Conservation (phyloP, 2,113 vertebrate species). For the Beaufortia kweichowensis region DNA sequence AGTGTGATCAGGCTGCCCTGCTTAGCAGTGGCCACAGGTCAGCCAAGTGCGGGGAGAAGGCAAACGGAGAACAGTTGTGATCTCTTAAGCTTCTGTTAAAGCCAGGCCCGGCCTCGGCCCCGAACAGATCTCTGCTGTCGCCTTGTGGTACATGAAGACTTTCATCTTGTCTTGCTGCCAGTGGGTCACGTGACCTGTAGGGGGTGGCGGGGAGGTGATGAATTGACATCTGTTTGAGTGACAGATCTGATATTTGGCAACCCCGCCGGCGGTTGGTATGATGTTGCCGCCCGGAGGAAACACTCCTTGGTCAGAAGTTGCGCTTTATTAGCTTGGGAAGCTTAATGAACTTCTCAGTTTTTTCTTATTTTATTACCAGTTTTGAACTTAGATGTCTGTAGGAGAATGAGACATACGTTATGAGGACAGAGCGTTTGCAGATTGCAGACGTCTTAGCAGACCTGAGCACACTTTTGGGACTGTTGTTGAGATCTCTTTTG, state of each 20-base stretch:
- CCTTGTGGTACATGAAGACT: constrained; percentile 32
- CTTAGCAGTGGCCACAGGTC: constrained; percentile 49
- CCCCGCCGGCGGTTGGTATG: constrained; percentile 40
- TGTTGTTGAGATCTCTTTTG: too few species aligned
- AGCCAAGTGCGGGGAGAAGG: constrained; percentile 45
- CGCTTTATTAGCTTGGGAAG: too few species aligned
- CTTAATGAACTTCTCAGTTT: not conserved
- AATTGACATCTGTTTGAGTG: constrained; percentile 52
- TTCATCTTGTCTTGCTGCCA: constrained; percentile 42
- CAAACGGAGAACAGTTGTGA: constrained; percentile 48
- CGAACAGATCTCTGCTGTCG: constrained; percentile 36
- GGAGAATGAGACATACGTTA: too few species aligned
- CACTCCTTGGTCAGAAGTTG: too few species aligned
- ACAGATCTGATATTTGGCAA: constrained; percentile 52
- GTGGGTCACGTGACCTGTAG: constrained; percentile 49
- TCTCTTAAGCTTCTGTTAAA: constrained; percentile 54
- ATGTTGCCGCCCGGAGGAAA: constrained; percentile 1
- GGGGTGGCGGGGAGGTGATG: constrained; percentile 41
- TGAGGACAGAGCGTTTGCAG: too few species aligned
- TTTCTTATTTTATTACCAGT: too few species aligned
- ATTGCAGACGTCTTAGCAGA: too few species aligned
- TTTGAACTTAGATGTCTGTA: too few species aligned
- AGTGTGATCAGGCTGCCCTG: constrained; percentile 39
- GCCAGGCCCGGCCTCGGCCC: constrained; percentile 32
- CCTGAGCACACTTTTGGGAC: too few species aligned